These are phyloP conservation scores for Scophthalmus maximus DNA, from an alignment of 2,113 vertebrate species.

Conservation along the genomic window DNA sequence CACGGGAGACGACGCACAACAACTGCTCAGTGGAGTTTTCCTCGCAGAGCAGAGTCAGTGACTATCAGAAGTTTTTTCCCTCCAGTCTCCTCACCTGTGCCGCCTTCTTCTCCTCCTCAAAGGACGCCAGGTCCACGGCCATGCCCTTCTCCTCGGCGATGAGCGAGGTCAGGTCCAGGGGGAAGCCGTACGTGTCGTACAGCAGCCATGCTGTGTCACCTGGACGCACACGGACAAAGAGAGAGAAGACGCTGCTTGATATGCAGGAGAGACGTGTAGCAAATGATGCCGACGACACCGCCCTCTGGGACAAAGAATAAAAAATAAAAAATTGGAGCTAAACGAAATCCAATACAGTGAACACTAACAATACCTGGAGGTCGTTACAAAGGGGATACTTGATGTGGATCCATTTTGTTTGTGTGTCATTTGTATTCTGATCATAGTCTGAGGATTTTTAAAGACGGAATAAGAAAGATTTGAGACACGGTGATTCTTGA, in stretches of 20 bases:
- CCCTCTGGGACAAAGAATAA: not conserved
- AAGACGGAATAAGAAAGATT: too few species aligned
- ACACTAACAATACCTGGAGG: not conserved
- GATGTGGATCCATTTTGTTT: not conserved
- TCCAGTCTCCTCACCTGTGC: conserved; percentile 87
- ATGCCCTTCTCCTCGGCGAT: conserved; percentile 97
- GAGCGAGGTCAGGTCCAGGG: conserved; percentile 93
- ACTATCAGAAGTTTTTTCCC: not conserved
- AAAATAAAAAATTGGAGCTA: not conserved
- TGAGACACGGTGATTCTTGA: not conserved
- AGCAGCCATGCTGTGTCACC: conserved; percentile 97
- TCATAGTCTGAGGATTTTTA: not conserved
- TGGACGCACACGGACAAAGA: conserved; percentile 49
- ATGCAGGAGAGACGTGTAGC: not conserved
- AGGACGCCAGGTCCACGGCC: conserved; percentile 88
- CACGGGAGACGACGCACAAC: not conserved
- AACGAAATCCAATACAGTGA: not conserved
- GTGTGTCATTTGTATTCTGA: not conserved
- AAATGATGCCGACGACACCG: not conserved
- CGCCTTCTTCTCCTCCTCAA: conserved; percentile 94
- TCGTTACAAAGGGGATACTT: not conserved
- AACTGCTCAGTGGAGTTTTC: conserved; percentile 12
- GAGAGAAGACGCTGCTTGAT: conserved; percentile 2
- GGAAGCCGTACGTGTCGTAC: conserved; percentile 97
- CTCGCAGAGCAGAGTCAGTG: conserved; percentile 1